Evolutionary conservation across 1,140 invertebrate species (phyloP).

Genomic region (Catajapyx aquilonaris): DNA sequence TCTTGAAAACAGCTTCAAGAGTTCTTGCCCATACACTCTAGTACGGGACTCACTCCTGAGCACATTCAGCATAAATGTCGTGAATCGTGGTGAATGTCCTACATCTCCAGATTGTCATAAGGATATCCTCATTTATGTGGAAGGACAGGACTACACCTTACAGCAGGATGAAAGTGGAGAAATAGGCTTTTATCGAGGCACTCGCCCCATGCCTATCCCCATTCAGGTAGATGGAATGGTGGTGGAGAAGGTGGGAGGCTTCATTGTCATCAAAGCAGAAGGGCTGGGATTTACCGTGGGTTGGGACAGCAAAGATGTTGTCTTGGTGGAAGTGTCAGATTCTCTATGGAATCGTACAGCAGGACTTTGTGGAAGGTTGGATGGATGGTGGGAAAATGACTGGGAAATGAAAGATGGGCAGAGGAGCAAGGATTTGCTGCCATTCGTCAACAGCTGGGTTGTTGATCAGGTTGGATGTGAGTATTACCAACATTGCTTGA

Average conservation of each 20-base stretch:
- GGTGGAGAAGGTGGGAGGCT: slow-evolving; percentile 41
- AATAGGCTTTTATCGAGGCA: background rate
- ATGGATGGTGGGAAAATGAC: slow-evolving; percentile 47
- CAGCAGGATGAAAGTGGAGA: slow-evolving; percentile 2
- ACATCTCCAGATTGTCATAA: slow-evolving; percentile 23
- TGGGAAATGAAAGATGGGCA: slow-evolving; percentile 33
- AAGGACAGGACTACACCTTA: slow-evolving; percentile 42
- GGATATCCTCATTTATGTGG: slow-evolving; percentile 37
- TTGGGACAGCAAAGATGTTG: slow-evolving; percentile 39
- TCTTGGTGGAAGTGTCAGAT: slow-evolving; percentile 38
- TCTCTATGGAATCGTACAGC: slow-evolving; percentile 51
- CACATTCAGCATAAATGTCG: slow-evolving; percentile 37
- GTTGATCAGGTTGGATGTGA: slow-evolving; percentile 37
- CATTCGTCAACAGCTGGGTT: slow-evolving; percentile 42
- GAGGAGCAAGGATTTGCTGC: slow-evolving; percentile 19
- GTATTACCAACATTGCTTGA: too few relatives aligned
- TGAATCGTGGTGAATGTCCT: slow-evolving; percentile 22
- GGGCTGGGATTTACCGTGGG: slow-evolving; percentile 42
- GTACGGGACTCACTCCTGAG: slow-evolving; percentile 36
- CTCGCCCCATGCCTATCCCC: slow-evolving; percentile 38
- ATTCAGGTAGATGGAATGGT: slow-evolving; percentile 39
- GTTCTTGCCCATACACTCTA: slow-evolving; percentile 29
- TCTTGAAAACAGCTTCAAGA: too few relatives aligned
- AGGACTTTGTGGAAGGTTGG: slow-evolving; percentile 57
- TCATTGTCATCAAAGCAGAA: slow-evolving; percentile 40